Evolutionary conservation across 2,888 invertebrate species (phyloP), one percentile per base, ranked within the genome.

Genomic region (Oasisia sp.): DNA sequence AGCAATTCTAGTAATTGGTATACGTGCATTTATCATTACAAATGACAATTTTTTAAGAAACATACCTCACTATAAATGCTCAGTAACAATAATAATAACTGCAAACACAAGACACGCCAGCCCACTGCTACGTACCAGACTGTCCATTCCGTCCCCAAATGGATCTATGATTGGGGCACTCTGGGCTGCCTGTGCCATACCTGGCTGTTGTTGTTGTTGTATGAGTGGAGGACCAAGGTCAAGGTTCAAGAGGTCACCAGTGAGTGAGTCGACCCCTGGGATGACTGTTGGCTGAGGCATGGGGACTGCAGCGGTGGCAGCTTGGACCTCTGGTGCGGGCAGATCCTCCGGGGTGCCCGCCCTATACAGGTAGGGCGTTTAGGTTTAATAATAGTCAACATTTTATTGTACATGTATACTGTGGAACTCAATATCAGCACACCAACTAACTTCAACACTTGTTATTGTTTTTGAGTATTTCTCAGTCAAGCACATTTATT

Each of bases 201-300:
- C 91, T 8, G 96, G 95, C 32, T 95, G 92, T 74, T 92, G 95
- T 92, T n/a, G 94, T 97, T 93, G 95, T 92, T 94, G 95, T 93
- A 95, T 94, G 50, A 92, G 95, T 12, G 97, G 97, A 0, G 97
- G 96, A 95, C 98, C 98, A 94, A 99, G 98, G 96, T 99, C 99
- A 98, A 99, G 98, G 45, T 98, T 98, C 92, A 99, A 97, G 92
- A 99, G 97, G 97, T 99, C 99, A 0, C 99, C 99, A 96, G 99
- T 99, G 44, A 99, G 97, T 0, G 98, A 99, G 96, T 99, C 99
- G 97, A 99, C 98, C 19, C 97, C 97, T 27, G 97, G 97, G 94
- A 98, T 98, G 19, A 98, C 97, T 11, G 97, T 96, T 7, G 97
- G 95, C 93, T 96, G 96, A 12, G 97, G 96, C 7, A 94, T 93